phyloP scores from a whole-genome alignment of 2,888 invertebrate genomes.

The Cactoblastis cactorum region DNA sequence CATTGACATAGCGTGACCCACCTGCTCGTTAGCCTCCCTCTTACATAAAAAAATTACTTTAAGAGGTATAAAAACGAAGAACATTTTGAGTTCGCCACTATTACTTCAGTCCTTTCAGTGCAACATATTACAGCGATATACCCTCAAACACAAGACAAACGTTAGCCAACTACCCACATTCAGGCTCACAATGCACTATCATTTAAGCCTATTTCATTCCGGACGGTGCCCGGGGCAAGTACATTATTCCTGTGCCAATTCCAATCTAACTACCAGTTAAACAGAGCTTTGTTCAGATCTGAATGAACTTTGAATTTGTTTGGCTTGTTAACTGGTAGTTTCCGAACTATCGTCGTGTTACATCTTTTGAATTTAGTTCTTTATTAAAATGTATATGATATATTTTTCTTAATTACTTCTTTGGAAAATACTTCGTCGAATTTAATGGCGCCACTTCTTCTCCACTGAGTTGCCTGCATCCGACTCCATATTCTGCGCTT shows the following conservation, averaged over 20 bases:
- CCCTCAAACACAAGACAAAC: conserved; percentile 2
- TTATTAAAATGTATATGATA: background rate
- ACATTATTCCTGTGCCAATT: conserved; percentile 1
- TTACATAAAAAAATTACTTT: too few species aligned
- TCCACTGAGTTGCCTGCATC: too few species aligned
- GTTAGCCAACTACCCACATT: background rate
- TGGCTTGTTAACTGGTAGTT: background rate
- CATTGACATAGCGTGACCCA: too few species aligned
- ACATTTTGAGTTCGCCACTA: too few species aligned
- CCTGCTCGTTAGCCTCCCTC: too few species aligned
- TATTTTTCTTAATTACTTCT: too few species aligned
- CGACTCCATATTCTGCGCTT: too few species aligned
- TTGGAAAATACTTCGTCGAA: too few species aligned
- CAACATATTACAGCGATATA: background rate
- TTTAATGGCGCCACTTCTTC: too few species aligned
- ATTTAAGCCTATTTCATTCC: background rate
- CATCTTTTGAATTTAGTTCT: background rate
- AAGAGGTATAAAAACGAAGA: too few species aligned
- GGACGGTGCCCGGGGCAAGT: background rate
- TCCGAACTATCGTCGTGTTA: background rate
- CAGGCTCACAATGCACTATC: conserved; percentile 1
- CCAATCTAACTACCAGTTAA: background rate
- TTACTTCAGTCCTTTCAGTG: too few species aligned
- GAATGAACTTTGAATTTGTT: background rate
- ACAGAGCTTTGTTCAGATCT: background rate